Conservation (phyloP, 2,113 vertebrate genomes). For the Falco punctatus region DNA sequence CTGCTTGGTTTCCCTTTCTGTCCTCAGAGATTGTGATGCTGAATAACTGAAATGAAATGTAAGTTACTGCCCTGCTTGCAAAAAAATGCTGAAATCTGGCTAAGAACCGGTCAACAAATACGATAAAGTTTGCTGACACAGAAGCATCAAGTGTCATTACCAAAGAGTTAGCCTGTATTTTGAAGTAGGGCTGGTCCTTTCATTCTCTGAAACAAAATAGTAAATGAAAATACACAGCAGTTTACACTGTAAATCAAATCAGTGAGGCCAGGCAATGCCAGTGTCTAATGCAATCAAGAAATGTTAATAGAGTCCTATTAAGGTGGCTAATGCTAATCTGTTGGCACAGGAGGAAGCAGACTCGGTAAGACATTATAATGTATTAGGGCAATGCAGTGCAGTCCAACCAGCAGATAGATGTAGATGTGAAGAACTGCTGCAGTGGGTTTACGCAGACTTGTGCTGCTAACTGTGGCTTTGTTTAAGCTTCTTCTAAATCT, state of each 20-base stretch:
- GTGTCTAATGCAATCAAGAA: slow-evolving; percentile 43
- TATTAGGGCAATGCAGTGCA: not conserved
- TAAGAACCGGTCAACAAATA: not conserved
- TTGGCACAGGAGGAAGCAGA: not conserved
- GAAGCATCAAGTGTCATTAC: not conserved
- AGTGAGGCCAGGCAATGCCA: not conserved
- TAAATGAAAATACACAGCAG: not conserved
- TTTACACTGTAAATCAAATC: slow-evolving; percentile 21
- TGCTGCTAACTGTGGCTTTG: not conserved
- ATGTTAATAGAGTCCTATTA: slow-evolving; percentile 42
- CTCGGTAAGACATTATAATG: not conserved
- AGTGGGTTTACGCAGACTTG: not conserved
- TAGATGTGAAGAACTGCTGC: not conserved
- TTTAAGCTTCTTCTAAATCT: slow-evolving; percentile 16
- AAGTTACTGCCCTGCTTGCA: not conserved
- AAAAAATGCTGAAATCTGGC: not conserved
- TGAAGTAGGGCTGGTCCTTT: not conserved
- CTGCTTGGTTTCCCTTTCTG: not conserved
- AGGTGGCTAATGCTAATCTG: not conserved
- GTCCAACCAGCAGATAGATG: not conserved
- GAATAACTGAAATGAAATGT: not conserved
- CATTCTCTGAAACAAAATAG: not conserved
- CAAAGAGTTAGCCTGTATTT: not conserved
- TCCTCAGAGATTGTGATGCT: not conserved
- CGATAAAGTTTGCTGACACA: not conserved